Percentiles rank a stretch among this genome's conserved stretches.
Conservation (phyloP, 1,140 invertebrate species). For the Hydropsyche tenuis region DNA sequence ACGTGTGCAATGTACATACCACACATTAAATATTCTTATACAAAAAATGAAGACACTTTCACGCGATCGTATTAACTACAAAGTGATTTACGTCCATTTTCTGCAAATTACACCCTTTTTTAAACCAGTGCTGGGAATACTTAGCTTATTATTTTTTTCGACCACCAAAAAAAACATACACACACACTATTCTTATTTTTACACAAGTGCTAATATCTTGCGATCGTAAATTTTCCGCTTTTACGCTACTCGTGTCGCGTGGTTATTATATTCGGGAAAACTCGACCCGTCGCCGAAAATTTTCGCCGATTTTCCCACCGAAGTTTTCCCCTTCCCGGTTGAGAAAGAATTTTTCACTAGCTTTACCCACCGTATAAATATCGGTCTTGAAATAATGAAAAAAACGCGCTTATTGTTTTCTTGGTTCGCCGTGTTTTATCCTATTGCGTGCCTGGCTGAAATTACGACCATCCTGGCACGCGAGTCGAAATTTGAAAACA, state of each 20-base stretch:
- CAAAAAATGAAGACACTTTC: neutral
- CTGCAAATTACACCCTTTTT: neutral
- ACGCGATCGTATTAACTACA: constrained; percentile 7
- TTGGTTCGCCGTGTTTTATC: constrained; percentile 1
- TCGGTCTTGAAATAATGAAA: neutral
- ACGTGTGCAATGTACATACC: no score
- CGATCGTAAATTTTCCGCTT: constrained; percentile 11
- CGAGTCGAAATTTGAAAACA: neutral
- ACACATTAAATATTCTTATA: no score
- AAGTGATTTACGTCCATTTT: constrained; percentile 15
- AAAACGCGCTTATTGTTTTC: constrained; percentile 16
- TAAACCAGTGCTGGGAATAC: neutral
- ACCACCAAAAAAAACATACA: neutral
- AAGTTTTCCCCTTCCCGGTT: neutral
- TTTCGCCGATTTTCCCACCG: neutral
- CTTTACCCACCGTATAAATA: neutral
- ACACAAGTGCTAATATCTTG: constrained; percentile 1
- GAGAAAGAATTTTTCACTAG: neutral
- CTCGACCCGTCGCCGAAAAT: neutral
- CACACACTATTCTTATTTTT: neutral
- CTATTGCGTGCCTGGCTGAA: neutral
- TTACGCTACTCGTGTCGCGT: neutral
- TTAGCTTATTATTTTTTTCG: constrained; percentile 7
- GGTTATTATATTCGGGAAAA: constrained; percentile 14
- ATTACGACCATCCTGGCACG: neutral